These are phyloP conservation scores for Apodemus agrarius DNA, from an alignment of 2,797 vertebrate species.

Conservation along the genomic window DNA sequence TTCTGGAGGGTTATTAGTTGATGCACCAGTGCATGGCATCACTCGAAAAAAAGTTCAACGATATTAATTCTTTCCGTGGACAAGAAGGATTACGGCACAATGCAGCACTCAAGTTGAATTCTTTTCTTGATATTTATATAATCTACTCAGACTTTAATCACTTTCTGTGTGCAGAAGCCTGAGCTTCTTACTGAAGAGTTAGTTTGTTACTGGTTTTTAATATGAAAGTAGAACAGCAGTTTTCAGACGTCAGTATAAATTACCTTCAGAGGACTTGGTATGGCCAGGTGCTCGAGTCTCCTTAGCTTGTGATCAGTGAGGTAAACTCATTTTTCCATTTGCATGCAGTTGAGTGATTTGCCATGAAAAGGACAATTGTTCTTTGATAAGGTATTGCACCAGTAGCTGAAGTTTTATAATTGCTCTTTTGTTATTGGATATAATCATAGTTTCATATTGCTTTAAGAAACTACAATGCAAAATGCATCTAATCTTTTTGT, in stretches of 20 bases:
- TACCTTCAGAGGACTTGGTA: conserved; percentile 85
- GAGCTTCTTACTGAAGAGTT: conserved; percentile 63
- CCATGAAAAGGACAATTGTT: conserved; percentile 79
- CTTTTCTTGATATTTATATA: conserved; percentile 72
- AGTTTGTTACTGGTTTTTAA: conserved; percentile 71
- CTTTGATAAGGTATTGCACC: conserved; percentile 88
- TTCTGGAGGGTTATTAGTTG: conserved; percentile 88
- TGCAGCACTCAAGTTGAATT: conserved; percentile 76
- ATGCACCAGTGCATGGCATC: conserved; percentile 87
- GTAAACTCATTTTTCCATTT: conserved; percentile 85
- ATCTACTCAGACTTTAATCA: conserved; percentile 53
- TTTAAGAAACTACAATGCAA: conserved; percentile 85
- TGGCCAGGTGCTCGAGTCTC: conserved; percentile 81
- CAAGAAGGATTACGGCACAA: conserved; percentile 63
- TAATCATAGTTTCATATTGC: conserved; percentile 87
- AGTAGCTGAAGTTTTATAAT: conserved; percentile 85
- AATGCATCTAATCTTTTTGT: conserved; percentile 74
- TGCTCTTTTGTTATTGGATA: conserved; percentile 88
- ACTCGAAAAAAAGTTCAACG: conserved; percentile 80
- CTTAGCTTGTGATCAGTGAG: conserved; percentile 87
- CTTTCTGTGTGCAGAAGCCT: conserved; percentile 64
- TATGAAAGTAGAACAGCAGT: conserved; percentile 49
- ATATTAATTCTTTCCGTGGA: conserved; percentile 73
- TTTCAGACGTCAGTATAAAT: conserved; percentile 81
- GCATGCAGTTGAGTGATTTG: conserved; percentile 85